Base-by-base conservation (phyloP, 2,888 invertebrate species). In the Andrena bucephala region DNA sequence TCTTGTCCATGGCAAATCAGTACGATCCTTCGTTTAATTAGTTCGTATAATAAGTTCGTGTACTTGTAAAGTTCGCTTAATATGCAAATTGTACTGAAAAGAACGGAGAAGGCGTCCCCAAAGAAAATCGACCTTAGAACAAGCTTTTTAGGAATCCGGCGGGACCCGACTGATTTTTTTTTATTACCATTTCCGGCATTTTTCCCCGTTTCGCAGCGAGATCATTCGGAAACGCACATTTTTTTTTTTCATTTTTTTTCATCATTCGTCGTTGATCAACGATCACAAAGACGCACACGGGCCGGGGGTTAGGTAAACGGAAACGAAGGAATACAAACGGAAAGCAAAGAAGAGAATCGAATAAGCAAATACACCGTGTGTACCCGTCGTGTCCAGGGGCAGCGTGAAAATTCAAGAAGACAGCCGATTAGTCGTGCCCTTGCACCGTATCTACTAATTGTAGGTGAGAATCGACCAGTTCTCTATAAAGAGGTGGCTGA, bases 121-220 rank as follows among this genome's bases (percentile, higher is more conserved):
- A 92, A 88, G 88, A 91, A 91, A 91, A 90, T 91, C 89, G 91
- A 91, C 90, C 91, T 97, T 98, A 98, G 96, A 98, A 98, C 96
- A 98, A 97, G 96, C 98, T 98, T 96, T 98, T 98, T 95, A 98
- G 96, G 96, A 98, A 98, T 95, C 97, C 97, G 95, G 98, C 97
- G 94, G 98, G 97, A 95, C 98, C 98, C 95, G 98, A 97, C 98
- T 98, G 48, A 33, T 20, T 29, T 59, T 20, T 29, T 59, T 79
- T 65, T 2, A 1, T n/a, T n/a, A 6, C 29, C 20, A n/a, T 65
- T 67, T 52, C 29, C 24, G 10, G 20, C 5, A 16, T 42, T 48
- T 13, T 33, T 33, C 2, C 2, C 1, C n/a, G n/a, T 52, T 69
- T 24, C 16, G 16, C n/a, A 27, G 16, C 2, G 4, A 36, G 70